A percentile compares a stretch with the other conserved stretches of the same genome.
These are phyloP conservation scores for Liposcelis brunnea DNA, from an alignment of 2,888 invertebrate genomes.

Conservation along the genomic window DNA sequence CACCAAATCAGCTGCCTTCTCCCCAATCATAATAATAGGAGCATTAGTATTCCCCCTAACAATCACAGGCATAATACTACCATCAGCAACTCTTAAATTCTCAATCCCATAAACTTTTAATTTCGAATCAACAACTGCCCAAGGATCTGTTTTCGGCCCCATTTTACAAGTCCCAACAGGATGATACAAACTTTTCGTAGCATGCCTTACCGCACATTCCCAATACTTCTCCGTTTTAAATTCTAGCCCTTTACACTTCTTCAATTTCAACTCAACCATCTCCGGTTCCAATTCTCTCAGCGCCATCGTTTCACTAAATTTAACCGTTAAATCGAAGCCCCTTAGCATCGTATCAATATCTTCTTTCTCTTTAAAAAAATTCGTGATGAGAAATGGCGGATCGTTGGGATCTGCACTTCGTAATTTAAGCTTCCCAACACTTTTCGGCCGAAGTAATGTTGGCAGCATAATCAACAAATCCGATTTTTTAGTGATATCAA, in stretches of 20 bases:
- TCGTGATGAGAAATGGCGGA: slow-evolving; percentile 40
- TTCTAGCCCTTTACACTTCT: slow-evolving; percentile 23
- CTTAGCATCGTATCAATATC: slow-evolving; percentile 35
- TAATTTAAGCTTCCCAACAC: slow-evolving; percentile 37
- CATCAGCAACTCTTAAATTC: slow-evolving; percentile 34
- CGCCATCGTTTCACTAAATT: slow-evolving; percentile 26
- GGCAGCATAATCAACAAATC: slow-evolving; percentile 27
- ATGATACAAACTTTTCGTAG: slow-evolving; percentile 42
- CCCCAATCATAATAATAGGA: slow-evolving; percentile 30
- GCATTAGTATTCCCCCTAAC: slow-evolving; percentile 40
- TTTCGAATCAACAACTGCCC: slow-evolving; percentile 33
- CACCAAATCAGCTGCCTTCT: slow-evolving; percentile 26
- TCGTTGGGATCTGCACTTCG: slow-evolving; percentile 35
- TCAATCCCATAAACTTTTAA: slow-evolving; percentile 34
- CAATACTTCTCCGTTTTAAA: slow-evolving; percentile 31
- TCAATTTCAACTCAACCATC: slow-evolving; percentile 23
- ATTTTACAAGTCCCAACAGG: slow-evolving; percentile 53
- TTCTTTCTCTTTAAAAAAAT: slow-evolving; percentile 38
- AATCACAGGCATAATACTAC: slow-evolving; percentile 34
- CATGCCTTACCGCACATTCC: slow-evolving; percentile 36
- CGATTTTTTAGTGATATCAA: slow-evolving; percentile 21
- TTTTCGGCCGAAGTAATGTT: slow-evolving; percentile 31
- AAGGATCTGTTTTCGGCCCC: slow-evolving; percentile 32
- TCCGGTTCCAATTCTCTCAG: slow-evolving; percentile 26
- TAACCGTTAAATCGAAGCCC: slow-evolving; percentile 28